These are phyloP conservation scores for Sphinx pinastri DNA, from an alignment of 2,888 invertebrate genomes.

Conservation along the genomic window DNA sequence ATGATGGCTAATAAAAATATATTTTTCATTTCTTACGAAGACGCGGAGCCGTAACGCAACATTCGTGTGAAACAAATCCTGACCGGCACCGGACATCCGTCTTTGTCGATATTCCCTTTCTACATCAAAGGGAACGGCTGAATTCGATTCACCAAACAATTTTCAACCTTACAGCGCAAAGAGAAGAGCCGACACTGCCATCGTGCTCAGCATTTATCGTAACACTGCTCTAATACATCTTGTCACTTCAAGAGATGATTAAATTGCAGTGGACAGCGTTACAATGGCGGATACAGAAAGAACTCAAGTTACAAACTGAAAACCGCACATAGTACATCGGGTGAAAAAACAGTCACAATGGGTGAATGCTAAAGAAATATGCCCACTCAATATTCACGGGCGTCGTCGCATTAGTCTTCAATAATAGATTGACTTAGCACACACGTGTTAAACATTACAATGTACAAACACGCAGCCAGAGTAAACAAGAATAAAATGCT, in stretches of 20 bases:
- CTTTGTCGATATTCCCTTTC: constrained; percentile 83
- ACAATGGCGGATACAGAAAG: constrained; percentile 69
- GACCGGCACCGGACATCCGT: constrained; percentile 84
- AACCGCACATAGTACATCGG: constrained; percentile 23
- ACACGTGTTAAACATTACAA: constrained; percentile 42
- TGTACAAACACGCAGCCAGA: constrained; percentile 32
- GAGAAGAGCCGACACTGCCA: constrained; percentile 46
- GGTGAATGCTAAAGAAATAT: constrained; percentile 35
- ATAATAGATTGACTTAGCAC: constrained; percentile 35
- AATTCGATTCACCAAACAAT: constrained; percentile 54
- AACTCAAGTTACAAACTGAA: constrained; percentile 58
- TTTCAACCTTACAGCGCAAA: constrained; percentile 63
- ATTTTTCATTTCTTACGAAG: constrained; percentile 48
- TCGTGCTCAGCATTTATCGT: constrained; percentile 44
- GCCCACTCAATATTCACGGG: constrained; percentile 41
- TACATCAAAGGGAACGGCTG: constrained; percentile 78
- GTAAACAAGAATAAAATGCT: constrained; percentile 34
- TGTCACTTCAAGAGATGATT: constrained; percentile 71
- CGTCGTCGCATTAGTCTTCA: constrained; percentile 39
- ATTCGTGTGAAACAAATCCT: constrained; percentile 82
- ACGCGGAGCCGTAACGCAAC: constrained; percentile 62
- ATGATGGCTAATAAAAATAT: constrained; percentile 32
- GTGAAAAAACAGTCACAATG: constrained; percentile 36
- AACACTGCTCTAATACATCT: constrained; percentile 71
- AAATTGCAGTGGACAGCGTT: constrained; percentile 68